Base-by-base conservation (phyloP, 2,888 invertebrate species). In the Ochropacha duplaris region DNA sequence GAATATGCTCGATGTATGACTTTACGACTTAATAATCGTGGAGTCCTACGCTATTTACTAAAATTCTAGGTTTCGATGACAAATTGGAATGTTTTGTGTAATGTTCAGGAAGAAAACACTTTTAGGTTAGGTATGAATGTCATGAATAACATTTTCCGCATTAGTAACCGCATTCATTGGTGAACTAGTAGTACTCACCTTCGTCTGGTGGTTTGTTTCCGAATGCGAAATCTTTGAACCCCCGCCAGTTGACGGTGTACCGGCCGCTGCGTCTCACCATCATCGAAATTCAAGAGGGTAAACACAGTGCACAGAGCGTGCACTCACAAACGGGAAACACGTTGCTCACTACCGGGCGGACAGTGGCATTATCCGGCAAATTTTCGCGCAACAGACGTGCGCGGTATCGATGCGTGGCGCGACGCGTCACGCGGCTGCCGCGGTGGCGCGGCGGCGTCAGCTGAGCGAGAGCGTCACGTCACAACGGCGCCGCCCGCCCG, bases 251-350 rank as follows among this genome's bases (percentile, higher is more conserved):
- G 70, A 92, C 92, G 61, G 92, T 92, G 78, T 93, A 93, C 44
- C 93, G 88, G 68, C 93, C 93, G 80, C 92, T 90, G 71, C 92
- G 89, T 79, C 93, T 83, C 71, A 90, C 92, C 86, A 93, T 93
- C 93, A 93, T 93, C 69, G 79, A 73, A 69, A 74, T 59, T 69
- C 61, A n/a, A n/a, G 55, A 61, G 56, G 62, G 68, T 67, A 66
- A 69, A 66, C 70, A 71, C 66, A 58, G 52, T 31, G 31, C 26
- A 52, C 19, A 19, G 59, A 63, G 64, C 66, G 69, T 69, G 61
- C 59, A 71, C 69, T 68, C 66, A 59, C 67, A 50, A 58, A 58
- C 65, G 68, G 64, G 62, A 69, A 64, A 68, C 69, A 69, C 70
- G 72, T 72, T 73, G 69, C 63, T 75, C 72, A 77, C 74, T 78